Evolutionary conservation across 2,113 vertebrate genomes (phyloP).

Genomic region (cat (Felis catus)): DNA sequence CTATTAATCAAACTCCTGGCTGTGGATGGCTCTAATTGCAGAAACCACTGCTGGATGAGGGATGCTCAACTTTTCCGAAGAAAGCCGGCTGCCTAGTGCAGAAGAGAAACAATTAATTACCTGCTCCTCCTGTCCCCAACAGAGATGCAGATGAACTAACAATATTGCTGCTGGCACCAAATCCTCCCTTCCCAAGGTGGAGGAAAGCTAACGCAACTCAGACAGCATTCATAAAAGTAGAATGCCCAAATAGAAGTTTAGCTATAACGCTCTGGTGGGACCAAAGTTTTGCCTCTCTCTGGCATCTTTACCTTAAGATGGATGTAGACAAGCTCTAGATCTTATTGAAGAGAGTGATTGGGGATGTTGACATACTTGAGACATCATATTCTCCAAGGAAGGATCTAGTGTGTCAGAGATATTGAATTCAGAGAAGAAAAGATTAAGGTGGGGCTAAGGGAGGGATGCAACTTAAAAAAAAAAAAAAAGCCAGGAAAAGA

Average conservation of each 20-base stretch:
- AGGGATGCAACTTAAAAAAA: neutral
- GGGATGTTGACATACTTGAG: neutral
- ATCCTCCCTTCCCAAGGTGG: neutral
- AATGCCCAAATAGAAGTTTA: neutral
- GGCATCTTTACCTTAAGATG: constrained; percentile 17
- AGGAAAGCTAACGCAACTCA: neutral
- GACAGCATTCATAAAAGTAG: neutral
- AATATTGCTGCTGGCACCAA: constrained; percentile 64
- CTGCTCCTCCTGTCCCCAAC: constrained; percentile 44
- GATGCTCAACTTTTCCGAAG: constrained; percentile 66
- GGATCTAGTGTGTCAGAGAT: neutral
- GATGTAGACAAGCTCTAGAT: neutral
- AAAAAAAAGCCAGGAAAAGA: neutral
- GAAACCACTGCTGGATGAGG: constrained; percentile 50
- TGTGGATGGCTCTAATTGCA: constrained; percentile 66
- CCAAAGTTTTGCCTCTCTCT: neutral
- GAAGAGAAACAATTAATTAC: constrained; percentile 58
- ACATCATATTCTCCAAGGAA: neutral
- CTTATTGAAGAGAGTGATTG: neutral
- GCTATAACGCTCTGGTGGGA: neutral
- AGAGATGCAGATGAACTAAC: constrained; percentile 78
- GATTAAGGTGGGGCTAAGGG: neutral
- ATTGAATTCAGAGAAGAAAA: neutral
- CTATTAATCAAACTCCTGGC: constrained; percentile 74
- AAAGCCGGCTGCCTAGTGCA: constrained; percentile 19